These are phyloP conservation scores for Tinamus guttatus DNA, from an alignment of 2,113 vertebrate genomes.

Conservation along the genomic window DNA sequence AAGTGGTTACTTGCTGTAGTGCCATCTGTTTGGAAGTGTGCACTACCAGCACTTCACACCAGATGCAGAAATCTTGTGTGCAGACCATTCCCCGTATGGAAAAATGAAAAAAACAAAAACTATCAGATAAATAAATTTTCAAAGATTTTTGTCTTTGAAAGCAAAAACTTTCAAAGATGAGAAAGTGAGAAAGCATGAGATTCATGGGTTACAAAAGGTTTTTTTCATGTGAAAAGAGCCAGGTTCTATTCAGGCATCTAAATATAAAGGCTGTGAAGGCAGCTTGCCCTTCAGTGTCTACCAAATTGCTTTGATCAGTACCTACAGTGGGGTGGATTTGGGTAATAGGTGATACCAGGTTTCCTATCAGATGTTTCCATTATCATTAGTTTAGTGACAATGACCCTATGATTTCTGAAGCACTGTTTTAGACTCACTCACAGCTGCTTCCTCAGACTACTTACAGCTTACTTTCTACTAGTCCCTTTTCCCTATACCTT, in stretches of 20 bases:
- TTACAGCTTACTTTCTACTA: neutral
- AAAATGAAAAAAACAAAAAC: neutral
- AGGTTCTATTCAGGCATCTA: neutral
- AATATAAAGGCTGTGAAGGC: neutral
- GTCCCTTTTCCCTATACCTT: neutral
- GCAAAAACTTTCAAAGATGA: no score
- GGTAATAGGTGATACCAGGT: neutral
- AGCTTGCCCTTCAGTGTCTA: neutral
- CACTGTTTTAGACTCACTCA: no score
- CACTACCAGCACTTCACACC: neutral
- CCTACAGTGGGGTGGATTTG: neutral
- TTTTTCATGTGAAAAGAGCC: neutral
- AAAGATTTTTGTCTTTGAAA: neutral
- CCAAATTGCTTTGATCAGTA: fast-evolving
- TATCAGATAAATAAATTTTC: neutral
- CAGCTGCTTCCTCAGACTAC: neutral
- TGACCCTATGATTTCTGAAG: neutral
- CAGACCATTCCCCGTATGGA: neutral
- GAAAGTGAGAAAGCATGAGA: neutral
- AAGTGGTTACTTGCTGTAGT: neutral
- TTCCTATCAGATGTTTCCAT: neutral
- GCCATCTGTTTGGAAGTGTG: neutral
- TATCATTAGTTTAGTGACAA: neutral
- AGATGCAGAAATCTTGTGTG: neutral
- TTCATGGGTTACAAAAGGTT: neutral